Evolutionary conservation across 2,888 invertebrate species (phyloP), one percentile per base, ranked within the genome.

Genomic region (Drepanosiphum platanoidis): DNA sequence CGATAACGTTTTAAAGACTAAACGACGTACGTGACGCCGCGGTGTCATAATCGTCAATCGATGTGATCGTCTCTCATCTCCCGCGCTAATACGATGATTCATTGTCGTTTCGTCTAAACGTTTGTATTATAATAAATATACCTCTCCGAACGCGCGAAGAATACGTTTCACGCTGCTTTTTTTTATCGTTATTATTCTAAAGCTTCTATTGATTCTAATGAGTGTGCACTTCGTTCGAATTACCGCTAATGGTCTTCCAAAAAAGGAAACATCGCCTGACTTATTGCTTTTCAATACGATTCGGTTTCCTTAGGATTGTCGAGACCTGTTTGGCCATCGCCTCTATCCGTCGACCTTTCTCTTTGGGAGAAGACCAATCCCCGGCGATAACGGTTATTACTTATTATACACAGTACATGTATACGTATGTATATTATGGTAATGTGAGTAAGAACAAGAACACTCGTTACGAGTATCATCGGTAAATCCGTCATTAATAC

Each of bases 321-420:
- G 11, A 78, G 61, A 64, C 77, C 64, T 61, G 64, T 78, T 78
- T 78, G 64, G 39, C 27, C 36, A 15, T 61, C 58, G 32, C 32
- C 58, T n/a, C n/a, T 58, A 11, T 74, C 22, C 58, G 36, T 58
- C 52, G 39, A 39, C 77, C 64, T 78, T 78, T 78, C 77, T 61
- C 77, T 78, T 64, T 64, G 39, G 18, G 9, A 34, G 27, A 71
- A 7, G 34, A 68, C 22, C 75, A 36, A 75, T 15, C 22, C 52
- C 52, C 58, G 11, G 46, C n/a, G 32, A 34, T 74, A 74, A 75
- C 58, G 58, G 75, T 75, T 36, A 58, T 58, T 75, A 42, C 30
- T 72, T 72, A 42, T 72, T 27, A 72, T 27, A 30, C 30, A 30
- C 8, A n/a, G n/a, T n/a, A n/a, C 30, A 30, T 72, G 13, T 2